Evolutionary conservation across 1,140 invertebrate species (phyloP).

Genomic region (Drosophila sp.): DNA sequence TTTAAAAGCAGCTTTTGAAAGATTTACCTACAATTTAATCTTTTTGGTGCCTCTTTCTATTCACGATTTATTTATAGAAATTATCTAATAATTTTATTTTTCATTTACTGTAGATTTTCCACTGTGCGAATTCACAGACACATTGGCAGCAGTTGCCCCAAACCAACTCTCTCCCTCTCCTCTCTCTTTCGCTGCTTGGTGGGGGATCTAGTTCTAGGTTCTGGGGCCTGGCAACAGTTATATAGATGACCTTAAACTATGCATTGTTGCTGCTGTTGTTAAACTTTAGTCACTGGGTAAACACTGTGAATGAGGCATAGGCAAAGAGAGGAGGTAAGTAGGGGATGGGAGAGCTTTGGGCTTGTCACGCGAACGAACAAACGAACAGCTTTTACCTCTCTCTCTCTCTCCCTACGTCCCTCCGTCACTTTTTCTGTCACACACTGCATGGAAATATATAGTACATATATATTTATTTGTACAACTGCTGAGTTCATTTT

Average conservation of each 20-base stretch:
- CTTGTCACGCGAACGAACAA: conserved; percentile 4
- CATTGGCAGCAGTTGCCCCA: conserved; percentile 19
- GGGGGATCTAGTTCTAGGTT: conserved; percentile 12
- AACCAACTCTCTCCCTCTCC: background rate
- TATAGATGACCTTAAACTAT: conserved; percentile 22
- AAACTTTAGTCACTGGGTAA: conserved; percentile 30
- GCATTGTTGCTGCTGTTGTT: conserved; percentile 16
- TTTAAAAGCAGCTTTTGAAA: no score
- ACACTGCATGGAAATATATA: conserved; percentile 7
- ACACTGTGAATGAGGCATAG: conserved; percentile 4
- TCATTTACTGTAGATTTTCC: background rate
- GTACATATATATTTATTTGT: conserved; percentile 3
- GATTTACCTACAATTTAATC: no score
- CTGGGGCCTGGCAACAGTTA: conserved; percentile 22
- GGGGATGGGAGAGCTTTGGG: background rate
- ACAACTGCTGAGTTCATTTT: conserved; percentile 10
- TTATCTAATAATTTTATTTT: background rate
- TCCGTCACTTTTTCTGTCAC: background rate
- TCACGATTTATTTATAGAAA: background rate
- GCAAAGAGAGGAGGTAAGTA: background rate
- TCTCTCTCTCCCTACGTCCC: background rate
- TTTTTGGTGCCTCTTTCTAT: background rate
- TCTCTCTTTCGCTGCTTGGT: background rate
- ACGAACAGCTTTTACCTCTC: background rate
- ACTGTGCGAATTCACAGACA: conserved; percentile 21